A percentile compares a stretch with the other conserved stretches of the same genome.
Evolutionary conservation across 2,113 vertebrate species (phyloP).

Genomic region (Puntigrus tetrazona): DNA sequence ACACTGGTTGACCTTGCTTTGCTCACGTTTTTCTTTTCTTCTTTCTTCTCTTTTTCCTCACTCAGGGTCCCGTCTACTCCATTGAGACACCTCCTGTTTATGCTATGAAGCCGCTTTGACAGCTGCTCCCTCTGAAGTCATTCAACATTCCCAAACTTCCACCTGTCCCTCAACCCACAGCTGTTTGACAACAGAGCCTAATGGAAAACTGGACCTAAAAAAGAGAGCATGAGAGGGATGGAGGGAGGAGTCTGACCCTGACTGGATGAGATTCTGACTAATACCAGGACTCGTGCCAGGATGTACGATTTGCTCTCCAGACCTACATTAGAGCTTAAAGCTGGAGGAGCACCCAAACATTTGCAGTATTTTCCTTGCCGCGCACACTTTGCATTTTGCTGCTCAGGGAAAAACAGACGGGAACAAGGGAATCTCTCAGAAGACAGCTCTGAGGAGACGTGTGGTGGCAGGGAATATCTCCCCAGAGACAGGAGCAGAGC

Average conservation of each 20-base stretch:
- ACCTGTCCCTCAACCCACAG: constrained; percentile 44
- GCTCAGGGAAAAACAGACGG: neutral
- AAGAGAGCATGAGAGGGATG: neutral
- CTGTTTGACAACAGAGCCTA: constrained; percentile 39
- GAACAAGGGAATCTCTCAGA: neutral
- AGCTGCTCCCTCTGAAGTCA: constrained; percentile 56
- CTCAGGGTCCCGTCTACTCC: neutral
- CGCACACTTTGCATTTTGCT: neutral
- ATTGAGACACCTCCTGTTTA: constrained; percentile 43
- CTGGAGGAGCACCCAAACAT: constrained; percentile 17
- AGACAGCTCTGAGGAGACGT: constrained; percentile 25
- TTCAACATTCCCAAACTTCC: constrained; percentile 45
- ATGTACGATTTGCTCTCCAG: constrained; percentile 33
- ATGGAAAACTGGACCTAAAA: constrained; percentile 9
- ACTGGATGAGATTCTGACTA: constrained; percentile 36
- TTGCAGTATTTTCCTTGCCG: neutral
- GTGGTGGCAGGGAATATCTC: constrained; percentile 44
- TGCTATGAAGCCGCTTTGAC: constrained; percentile 50
- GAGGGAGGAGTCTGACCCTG: constrained; percentile 32
- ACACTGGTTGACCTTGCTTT: neutral
- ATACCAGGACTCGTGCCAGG: constrained; percentile 39
- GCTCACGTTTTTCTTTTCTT: neutral
- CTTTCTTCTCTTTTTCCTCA: neutral
- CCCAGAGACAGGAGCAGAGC: constrained; percentile 36
- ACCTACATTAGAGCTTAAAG: constrained; percentile 30